Conservation (phyloP, 2,113 vertebrate species). For the Oophaga pumilio region DNA sequence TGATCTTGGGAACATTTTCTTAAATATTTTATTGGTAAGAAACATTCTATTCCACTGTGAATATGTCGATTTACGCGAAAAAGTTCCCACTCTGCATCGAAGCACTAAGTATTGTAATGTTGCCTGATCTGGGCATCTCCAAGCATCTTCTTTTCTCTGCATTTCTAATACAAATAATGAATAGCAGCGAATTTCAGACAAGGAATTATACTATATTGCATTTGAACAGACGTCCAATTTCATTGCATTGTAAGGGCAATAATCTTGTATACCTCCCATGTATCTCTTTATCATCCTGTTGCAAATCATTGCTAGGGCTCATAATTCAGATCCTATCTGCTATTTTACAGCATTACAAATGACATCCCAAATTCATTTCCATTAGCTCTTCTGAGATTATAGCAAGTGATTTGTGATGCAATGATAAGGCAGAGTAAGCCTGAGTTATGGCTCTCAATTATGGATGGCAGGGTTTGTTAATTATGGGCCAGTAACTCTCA, state of each 20-base stretch:
- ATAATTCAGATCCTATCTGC: constrained; percentile 43
- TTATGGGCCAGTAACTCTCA: constrained; percentile 45
- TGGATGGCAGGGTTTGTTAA: constrained; percentile 45
- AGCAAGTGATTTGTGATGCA: constrained; percentile 52
- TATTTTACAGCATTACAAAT: constrained; percentile 36
- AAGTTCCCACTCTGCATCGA: not conserved
- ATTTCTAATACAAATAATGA: not conserved
- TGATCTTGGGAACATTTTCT: not conserved
- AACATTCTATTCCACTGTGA: no score
- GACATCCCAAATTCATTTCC: constrained; percentile 45
- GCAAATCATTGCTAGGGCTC: constrained; percentile 26
- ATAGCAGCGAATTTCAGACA: not conserved
- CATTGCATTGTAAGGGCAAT: constrained; percentile 5
- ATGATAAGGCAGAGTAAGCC: constrained; percentile 39
- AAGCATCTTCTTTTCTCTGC: not conserved
- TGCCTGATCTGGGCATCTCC: not conserved
- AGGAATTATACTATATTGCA: not conserved
- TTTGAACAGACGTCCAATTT: not conserved
- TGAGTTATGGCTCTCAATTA: constrained; percentile 53
- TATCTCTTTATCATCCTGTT: constrained; percentile 16
- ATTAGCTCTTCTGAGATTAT: constrained; percentile 44
- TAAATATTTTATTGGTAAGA: not conserved
- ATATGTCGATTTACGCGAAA: not conserved
- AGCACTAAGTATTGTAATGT: not conserved
- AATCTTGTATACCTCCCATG: constrained; percentile 12